These are phyloP conservation scores for Eclectus roratus DNA, from an alignment of 2,113 vertebrate species.

Conservation along the genomic window DNA sequence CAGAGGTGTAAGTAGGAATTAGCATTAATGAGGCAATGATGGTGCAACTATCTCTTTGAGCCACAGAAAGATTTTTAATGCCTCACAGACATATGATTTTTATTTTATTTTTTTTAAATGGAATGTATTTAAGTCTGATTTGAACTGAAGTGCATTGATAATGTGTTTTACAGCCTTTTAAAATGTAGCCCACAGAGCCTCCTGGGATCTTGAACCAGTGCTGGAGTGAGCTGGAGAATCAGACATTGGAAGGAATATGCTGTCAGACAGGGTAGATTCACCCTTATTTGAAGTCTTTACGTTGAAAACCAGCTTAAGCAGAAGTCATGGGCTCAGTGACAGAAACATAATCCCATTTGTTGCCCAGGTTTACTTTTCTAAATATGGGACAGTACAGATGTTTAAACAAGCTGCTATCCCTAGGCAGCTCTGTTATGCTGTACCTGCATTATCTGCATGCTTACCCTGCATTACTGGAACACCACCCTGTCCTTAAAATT, in stretches of 20 bases:
- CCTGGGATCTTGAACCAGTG: background rate
- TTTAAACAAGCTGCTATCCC: background rate
- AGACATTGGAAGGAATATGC: background rate
- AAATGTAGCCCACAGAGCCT: background rate
- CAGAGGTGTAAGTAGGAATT: background rate
- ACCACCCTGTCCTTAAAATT: background rate
- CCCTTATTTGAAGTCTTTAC: background rate
- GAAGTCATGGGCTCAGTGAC: background rate
- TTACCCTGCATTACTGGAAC: background rate
- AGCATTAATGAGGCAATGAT: background rate
- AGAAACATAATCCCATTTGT: background rate
- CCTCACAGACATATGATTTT: fast-evolving
- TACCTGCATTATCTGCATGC: background rate
- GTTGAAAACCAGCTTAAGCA: background rate
- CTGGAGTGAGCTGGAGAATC: background rate
- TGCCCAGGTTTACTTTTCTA: background rate
- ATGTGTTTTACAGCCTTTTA: background rate
- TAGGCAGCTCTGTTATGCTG: background rate
- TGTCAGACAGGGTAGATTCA: background rate
- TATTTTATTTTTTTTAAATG: background rate
- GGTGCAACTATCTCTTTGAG: background rate
- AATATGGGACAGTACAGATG: fast-evolving
- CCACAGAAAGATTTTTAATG: background rate
- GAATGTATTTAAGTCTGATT: background rate
- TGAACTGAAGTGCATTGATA: background rate